Conservation (phyloP, 2,113 vertebrate species). For the Columbina picui region DNA sequence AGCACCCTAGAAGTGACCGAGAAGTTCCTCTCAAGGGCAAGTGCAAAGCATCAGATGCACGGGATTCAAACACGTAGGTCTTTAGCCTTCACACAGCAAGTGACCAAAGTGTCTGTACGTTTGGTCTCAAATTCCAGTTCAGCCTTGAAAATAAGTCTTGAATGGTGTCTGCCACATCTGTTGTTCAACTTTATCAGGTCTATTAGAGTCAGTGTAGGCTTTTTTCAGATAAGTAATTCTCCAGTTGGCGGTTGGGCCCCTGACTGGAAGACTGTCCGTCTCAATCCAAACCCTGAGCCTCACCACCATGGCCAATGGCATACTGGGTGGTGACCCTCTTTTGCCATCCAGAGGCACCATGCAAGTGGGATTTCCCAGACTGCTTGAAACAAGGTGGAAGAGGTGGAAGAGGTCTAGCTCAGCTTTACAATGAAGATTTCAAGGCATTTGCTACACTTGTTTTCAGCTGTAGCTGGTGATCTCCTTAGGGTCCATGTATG, state of each 20-base stretch:
- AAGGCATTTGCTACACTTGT: fast-evolving
- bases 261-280: neutral
- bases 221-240: neutral
- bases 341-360: neutral
- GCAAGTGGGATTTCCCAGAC: neutral
- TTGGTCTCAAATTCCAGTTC: neutral
- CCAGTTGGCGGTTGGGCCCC: neutral
- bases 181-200: neutral
- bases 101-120: neutral
- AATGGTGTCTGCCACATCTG: neutral
- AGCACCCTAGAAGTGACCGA: neutral
- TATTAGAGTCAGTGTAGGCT: neutral
- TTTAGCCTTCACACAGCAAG: neutral
- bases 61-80: neutral
- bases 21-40: neutral
- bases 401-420: neutral
- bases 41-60: neutral
- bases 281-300: neutral
- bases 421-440: neutral
- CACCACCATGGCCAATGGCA: neutral
- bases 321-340: neutral
- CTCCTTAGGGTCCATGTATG: neutral
- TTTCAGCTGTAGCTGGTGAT: neutral
- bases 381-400: neutral
- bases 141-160: neutral